A percentile compares a stretch with the other conserved stretches of the same genome.
These are phyloP conservation scores for Bryconaethiops microstoma DNA, from an alignment of 2,797 vertebrate species.

Conservation along the genomic window DNA sequence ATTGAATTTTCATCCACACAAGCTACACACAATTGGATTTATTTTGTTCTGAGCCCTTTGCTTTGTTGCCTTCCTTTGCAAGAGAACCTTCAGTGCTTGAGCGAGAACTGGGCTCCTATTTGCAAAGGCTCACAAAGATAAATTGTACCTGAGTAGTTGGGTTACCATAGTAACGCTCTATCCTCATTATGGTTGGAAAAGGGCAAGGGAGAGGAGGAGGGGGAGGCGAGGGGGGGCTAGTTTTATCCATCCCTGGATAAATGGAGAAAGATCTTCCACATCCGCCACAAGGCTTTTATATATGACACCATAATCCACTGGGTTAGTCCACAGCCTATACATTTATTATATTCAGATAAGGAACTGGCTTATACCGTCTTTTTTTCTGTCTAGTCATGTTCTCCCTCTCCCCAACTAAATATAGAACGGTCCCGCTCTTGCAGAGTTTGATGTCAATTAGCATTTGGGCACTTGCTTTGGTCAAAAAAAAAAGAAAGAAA, in stretches of 20 bases:
- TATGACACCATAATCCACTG: slow-evolving; percentile 43
- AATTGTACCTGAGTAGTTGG: slow-evolving; percentile 57
- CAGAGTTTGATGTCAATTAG: slow-evolving; percentile 46
- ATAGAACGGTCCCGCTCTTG: slow-evolving; percentile 38
- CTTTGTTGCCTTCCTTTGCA: slow-evolving; percentile 23
- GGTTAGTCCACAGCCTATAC: slow-evolving; percentile 34
- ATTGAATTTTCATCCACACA: slow-evolving; percentile 50
- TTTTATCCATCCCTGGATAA: slow-evolving; percentile 50
- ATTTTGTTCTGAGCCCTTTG: slow-evolving; percentile 24
- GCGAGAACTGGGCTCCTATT: slow-evolving; percentile 49
- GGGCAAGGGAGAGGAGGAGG: slow-evolving; percentile 51
- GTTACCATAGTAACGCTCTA: slow-evolving; percentile 65
- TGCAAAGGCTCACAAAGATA: slow-evolving; percentile 58
- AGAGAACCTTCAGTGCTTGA: slow-evolving; percentile 41
- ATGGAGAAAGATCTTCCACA: slow-evolving; percentile 41
- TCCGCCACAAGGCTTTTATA: slow-evolving; percentile 37
- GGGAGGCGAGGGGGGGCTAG: background rate
- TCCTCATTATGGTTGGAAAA: slow-evolving; percentile 59
- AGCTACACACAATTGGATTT: slow-evolving; percentile 32
- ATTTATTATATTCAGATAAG: slow-evolving; percentile 51
- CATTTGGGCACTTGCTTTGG: slow-evolving; percentile 34
- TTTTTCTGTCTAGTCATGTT: slow-evolving; percentile 44
- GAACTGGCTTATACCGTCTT: slow-evolving; percentile 20
- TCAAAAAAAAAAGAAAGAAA: slow-evolving; percentile 8
- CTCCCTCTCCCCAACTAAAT: slow-evolving; percentile 37